phyloP scores from a whole-genome alignment of 2,113 vertebrate species.

The Syrrhaptes paradoxus region DNA sequence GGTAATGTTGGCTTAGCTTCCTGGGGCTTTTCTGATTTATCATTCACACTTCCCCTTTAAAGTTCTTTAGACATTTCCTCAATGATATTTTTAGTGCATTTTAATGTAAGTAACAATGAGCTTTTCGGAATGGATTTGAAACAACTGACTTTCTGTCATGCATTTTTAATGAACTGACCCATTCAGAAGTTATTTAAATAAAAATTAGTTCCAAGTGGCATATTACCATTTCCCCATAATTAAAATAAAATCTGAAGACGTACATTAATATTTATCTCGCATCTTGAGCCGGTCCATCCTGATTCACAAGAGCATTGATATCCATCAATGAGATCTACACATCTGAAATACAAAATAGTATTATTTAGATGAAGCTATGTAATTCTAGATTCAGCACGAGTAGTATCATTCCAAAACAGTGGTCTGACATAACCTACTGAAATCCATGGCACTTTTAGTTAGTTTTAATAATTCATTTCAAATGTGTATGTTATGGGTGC shows the following conservation, averaged over 20 bases:
- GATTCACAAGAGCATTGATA: constrained; percentile 77
- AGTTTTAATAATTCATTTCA: neutral
- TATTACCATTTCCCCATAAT: neutral
- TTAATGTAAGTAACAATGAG: neutral
- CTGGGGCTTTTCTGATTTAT: neutral
- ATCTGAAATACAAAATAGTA: constrained; percentile 73
- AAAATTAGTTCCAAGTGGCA: neutral
- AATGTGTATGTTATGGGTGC: neutral
- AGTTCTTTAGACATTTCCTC: neutral
- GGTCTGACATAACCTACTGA: neutral
- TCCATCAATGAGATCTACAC: constrained; percentile 72
- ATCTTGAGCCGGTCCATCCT: constrained; percentile 80
- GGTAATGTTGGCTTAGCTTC: neutral
- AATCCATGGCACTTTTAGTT: neutral
- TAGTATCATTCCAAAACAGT: neutral
- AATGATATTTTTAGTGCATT: neutral
- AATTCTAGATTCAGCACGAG: neutral
- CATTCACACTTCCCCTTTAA: neutral
- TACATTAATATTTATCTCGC: constrained; percentile 83
- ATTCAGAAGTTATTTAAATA: neutral
- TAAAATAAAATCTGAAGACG: constrained; percentile 49
- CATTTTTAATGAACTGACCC: neutral
- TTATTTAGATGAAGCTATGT: neutral
- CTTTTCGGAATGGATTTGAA: neutral
- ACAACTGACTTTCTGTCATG: neutral